Evolutionary conservation across 1,140 invertebrate species (phyloP).

Genomic region (Littorina saxatilis): DNA sequence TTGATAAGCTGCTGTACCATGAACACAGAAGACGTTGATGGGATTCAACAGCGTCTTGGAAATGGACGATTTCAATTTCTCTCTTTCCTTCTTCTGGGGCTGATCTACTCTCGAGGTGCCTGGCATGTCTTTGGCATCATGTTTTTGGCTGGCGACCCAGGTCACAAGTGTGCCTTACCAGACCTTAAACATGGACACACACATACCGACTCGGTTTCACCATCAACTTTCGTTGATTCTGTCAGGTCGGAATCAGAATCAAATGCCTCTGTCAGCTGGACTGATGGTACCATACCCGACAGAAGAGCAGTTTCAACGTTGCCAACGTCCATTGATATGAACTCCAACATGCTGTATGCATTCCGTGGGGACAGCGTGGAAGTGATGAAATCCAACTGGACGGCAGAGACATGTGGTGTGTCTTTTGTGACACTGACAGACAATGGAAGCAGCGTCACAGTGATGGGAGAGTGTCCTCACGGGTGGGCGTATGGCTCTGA

Average conservation of each 20-base stretch:
- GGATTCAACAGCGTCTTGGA: slow-evolving; percentile 88
- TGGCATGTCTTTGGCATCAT: slow-evolving; percentile 87
- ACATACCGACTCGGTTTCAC: too few relatives aligned
- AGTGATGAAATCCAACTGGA: background rate
- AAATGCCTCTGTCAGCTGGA: too few relatives aligned
- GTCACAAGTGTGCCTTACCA: slow-evolving; percentile 49
- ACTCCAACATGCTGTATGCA: background rate
- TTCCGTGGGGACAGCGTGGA: background rate
- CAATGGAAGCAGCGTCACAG: slow-evolving; percentile 27
- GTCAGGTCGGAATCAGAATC: too few relatives aligned
- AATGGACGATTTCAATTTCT: slow-evolving; percentile 91
- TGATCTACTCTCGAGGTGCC: slow-evolving; percentile 85
- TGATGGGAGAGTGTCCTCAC: slow-evolving; percentile 43
- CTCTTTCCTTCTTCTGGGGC: slow-evolving; percentile 88
- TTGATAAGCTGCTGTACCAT: too few relatives aligned
- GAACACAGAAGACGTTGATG: slow-evolving; percentile 94
- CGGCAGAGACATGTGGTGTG: background rate
- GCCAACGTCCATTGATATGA: background rate
- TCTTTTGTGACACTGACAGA: background rate
- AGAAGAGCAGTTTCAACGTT: too few relatives aligned
- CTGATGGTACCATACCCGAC: too few relatives aligned
- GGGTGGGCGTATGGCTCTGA: slow-evolving; percentile 51
- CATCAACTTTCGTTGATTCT: too few relatives aligned
- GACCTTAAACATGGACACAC: too few relatives aligned
- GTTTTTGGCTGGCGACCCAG: slow-evolving; percentile 76